phyloP scores from a whole-genome alignment of 2,797 vertebrate genomes.

The Cryptoblepharus egeriae region DNA sequence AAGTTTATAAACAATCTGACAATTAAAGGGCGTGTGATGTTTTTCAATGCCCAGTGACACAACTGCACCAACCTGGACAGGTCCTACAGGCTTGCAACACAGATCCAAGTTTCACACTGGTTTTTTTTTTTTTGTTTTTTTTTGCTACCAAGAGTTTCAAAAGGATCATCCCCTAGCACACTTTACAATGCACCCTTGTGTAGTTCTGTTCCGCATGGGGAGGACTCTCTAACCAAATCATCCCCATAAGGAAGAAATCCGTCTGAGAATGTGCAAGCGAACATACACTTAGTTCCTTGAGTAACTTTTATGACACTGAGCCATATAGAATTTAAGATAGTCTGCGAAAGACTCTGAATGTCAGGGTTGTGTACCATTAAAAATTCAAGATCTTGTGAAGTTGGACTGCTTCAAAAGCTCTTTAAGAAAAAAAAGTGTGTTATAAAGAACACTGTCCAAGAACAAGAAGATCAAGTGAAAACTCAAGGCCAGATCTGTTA shows the following conservation, averaged over 20 bases:
- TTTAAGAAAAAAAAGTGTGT: constrained; percentile 40
- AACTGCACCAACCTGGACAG: background rate
- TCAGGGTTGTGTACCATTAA: background rate
- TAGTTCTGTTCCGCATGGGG: background rate
- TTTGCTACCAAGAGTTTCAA: background rate
- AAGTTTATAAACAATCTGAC: background rate
- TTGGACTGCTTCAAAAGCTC: constrained; percentile 37
- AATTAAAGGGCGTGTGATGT: background rate
- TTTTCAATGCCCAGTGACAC: background rate
- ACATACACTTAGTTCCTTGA: background rate
- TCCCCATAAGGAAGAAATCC: background rate
- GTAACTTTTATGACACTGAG: background rate
- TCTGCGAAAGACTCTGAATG: constrained; percentile 31
- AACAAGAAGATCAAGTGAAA: constrained; percentile 56
- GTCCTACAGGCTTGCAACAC: background rate
- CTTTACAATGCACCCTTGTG: background rate
- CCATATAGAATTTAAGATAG: constrained; percentile 38
- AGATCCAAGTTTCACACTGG: background rate
- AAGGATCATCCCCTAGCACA: background rate
- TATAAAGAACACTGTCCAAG: constrained; percentile 36
- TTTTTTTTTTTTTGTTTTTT: too few relatives aligned
- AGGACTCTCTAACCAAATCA: background rate
- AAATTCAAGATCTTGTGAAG: background rate
- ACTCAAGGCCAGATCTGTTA: constrained; percentile 37
- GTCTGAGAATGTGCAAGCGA: background rate